These are phyloP conservation scores for Chaitophorus viminalis DNA, from an alignment of 2,888 invertebrate genomes.

Conservation along the genomic window DNA sequence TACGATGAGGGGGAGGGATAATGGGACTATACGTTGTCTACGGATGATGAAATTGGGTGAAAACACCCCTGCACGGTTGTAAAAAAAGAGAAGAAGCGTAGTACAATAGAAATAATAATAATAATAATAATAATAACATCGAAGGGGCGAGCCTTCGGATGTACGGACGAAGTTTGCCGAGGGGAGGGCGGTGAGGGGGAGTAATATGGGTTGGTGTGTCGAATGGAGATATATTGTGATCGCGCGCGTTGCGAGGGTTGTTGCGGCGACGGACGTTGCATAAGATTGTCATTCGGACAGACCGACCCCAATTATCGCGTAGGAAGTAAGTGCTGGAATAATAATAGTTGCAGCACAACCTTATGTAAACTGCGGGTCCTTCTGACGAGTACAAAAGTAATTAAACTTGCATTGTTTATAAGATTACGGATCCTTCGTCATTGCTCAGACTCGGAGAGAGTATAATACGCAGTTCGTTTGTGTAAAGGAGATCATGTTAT, in stretches of 20 bases:
- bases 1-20: neutral
- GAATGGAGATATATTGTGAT: neutral
- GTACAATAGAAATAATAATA: slow-evolving; percentile 21
- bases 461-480: slow-evolving; percentile 7
- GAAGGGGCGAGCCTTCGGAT: neutral
- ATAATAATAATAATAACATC: too few species aligned
- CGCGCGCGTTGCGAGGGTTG: neutral
- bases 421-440: slow-evolving; percentile 25
- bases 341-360: slow-evolving; percentile 10
- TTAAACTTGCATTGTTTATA: slow-evolving; percentile 58
- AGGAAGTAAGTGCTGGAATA: neutral
- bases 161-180: neutral
- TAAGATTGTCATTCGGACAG: slow-evolving; percentile 49
- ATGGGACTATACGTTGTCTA: neutral
- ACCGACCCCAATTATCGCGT: slow-evolving; percentile 50
- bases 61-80: slow-evolving; percentile 2
- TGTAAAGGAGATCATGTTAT: too few species aligned
- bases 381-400: slow-evolving; percentile 16
- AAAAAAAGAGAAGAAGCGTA: neutral
- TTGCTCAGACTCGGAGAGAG: too few species aligned
- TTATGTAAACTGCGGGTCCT: neutral
- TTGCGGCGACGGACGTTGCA: slow-evolving; percentile 9
- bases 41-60: slow-evolving; percentile 37
- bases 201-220: slow-evolving; percentile 24
- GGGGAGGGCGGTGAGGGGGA: too few species aligned